Evolutionary conservation across 2,888 invertebrate species (phyloP), one percentile per base, ranked within the genome.

Genomic region (Cantharis nigra): DNA sequence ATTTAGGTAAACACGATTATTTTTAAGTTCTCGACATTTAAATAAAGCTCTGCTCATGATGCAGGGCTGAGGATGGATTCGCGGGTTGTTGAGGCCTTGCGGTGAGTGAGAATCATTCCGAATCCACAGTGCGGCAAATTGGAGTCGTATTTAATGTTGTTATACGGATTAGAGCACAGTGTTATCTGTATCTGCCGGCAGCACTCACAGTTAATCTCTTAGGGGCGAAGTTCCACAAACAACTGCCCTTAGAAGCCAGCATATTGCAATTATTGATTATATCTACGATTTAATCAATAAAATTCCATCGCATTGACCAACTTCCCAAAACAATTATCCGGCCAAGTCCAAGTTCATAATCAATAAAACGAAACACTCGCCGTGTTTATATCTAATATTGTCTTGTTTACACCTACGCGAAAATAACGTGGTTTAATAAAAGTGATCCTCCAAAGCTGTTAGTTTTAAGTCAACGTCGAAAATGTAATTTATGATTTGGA

Each of bases 111-210:
- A 86, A 87, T 87, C 85, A 87, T 87, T 87, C 86, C 87, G 85
- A 88, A 88, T 88, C 88, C 89, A 89, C 89, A 88, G 88, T 87
- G 89, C 89, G 89, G 89, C 88, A 89, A 89, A 89, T 89, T 89
- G 89, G 87, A 89, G 88, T 87, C 88, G 89, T 89, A 89, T 89
- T 89, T 89, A 89, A 89, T 89, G 89, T 89, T 89, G 89, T 89
- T 90, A 89, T 88, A 88, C 86, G 89, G 88, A 88, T 89, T 88
- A 88, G 86, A 86, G 87, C 78, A 74, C 80, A 79, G 77, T 80
- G 87, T 88, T 87, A 87, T 87, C 87, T 87, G 86, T 86, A 86
- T 85, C 87, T 86, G 87, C 87, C 87, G 79, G 81, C 86, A 87
- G 85, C 87, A 84, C 86, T 84, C 85, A 84, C 84, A 85, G 85